Percentiles rank a stretch among this genome's conserved stretches.
Evolutionary conservation across 2,888 invertebrate species (phyloP).

Genomic region (Amphimallon solstitiale): DNA sequence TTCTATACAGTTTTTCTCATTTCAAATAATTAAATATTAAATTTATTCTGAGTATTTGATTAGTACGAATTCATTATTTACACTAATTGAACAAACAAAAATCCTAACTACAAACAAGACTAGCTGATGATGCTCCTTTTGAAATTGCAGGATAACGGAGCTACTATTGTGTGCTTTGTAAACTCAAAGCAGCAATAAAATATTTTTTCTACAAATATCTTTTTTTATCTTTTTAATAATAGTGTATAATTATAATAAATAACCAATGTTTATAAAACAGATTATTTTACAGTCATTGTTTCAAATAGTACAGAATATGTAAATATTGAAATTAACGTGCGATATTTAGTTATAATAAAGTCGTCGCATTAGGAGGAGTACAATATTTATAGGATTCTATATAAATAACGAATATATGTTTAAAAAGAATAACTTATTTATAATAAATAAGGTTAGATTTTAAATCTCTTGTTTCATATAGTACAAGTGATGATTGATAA

Average conservation of each 20-base stretch:
- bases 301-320: slow-evolving; percentile 51
- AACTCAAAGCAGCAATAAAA: slow-evolving; percentile 22
- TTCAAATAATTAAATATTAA: background rate
- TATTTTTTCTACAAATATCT: background rate
- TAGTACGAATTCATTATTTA: slow-evolving; percentile 44
- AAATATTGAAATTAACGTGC: slow-evolving; percentile 27
- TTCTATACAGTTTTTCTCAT: background rate
- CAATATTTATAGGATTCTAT: slow-evolving; percentile 19
- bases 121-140: slow-evolving; percentile 57
- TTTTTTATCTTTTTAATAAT: slow-evolving; percentile 13
- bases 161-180: slow-evolving; percentile 45
- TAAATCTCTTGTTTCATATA: slow-evolving; percentile 11
- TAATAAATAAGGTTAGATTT: slow-evolving; percentile 53
- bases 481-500: slow-evolving; percentile 25
- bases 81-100: slow-evolving; percentile 41
- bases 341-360: slow-evolving; percentile 30
- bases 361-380: slow-evolving; percentile 34
- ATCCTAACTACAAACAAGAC: slow-evolving; percentile 60
- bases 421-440: slow-evolving; percentile 55
- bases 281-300: slow-evolving; percentile 51
- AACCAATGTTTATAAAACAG: slow-evolving; percentile 52
- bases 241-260: slow-evolving; percentile 46
- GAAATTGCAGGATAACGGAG: slow-evolving; percentile 50
- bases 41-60: slow-evolving; percentile 44
- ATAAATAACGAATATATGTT: slow-evolving; percentile 42